phyloP scores from a whole-genome alignment of 2,797 vertebrate species.

The Gymnothorax reevesii region DNA sequence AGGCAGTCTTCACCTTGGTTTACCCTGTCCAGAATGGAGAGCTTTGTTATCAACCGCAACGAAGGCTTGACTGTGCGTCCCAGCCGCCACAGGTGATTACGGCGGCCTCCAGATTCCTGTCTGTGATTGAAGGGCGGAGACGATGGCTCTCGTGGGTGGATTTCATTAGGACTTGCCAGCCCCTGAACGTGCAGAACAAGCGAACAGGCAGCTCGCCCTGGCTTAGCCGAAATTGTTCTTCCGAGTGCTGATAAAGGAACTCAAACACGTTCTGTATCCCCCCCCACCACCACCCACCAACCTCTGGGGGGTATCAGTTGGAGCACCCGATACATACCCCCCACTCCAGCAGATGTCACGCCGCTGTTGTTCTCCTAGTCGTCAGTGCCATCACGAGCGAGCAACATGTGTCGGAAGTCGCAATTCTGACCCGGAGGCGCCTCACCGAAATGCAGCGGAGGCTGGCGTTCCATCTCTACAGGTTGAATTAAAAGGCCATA shows the following conservation, averaged over 20 bases:
- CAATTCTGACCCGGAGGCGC: background rate
- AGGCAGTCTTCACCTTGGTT: background rate
- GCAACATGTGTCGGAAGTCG: slow-evolving; percentile 1
- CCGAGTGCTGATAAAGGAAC: background rate
- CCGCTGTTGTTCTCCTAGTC: background rate
- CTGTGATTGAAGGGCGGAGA: background rate
- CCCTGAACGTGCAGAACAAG: background rate
- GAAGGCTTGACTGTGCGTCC: background rate
- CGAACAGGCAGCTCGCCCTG: background rate
- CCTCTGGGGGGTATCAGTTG: background rate
- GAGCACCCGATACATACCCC: background rate
- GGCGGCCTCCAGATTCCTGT: background rate
- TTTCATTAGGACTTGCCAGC: background rate
- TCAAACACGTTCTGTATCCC: background rate
- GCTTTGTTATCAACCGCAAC: background rate
- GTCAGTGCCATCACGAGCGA: background rate
- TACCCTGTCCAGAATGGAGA: background rate
- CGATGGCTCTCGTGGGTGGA: background rate
- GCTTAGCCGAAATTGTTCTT: background rate
- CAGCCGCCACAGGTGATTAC: background rate
- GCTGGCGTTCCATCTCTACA: background rate
- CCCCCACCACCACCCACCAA: background rate
- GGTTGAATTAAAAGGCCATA: slow-evolving; percentile 4
- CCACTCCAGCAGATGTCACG: background rate
- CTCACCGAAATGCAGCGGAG: background rate